Evolutionary conservation across 2,113 vertebrate species (phyloP), one percentile per base, ranked within the genome.

Genomic region (Gobiocypris rarus): DNA sequence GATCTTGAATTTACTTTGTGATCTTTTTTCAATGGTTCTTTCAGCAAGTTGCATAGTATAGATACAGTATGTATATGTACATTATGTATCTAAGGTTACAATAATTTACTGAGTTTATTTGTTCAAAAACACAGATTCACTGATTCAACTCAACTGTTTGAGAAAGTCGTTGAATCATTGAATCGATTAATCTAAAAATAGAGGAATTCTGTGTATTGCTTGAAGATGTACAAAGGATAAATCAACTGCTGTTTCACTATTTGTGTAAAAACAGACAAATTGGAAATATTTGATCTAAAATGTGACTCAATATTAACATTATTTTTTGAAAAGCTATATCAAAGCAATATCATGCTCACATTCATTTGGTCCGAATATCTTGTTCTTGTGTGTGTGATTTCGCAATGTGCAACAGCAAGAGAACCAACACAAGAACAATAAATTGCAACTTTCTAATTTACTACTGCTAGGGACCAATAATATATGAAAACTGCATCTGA

Each of bases 401-500:
- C 43, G 43, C 41, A 78, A 61, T 7, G n/a, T 26, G 9, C 13
- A 77, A 41, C 22, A 41, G 75, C 3, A 45, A 24, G 38, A 63
- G 28, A 61, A 61, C 7, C 38, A 63, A 28, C 11, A 41, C 6
- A 78, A 1, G 22, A 19, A 45, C 4, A 6, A 79, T 61, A 59
- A 43, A 79, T 63, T 45, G 31, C 34, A 45, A 63, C 76, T 45
- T 63, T 79, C 4, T 61, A 61, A 79, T 63, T 83, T 26, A 54
- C 31, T 58, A 14, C 69, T 74, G 50, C 52, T 69, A 61, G 22
- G 22, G 70, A 75, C 19, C n/a, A 65, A 41, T 80, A 58, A 80
- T n/a, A 24, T 71, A 63, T 85, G 54, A 82, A 83, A 77, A 71
- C 26, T 34, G 48, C 71, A 71, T 86, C 70, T 31, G 65, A 76